Evolutionary conservation across 2,888 invertebrate genomes (phyloP), one percentile per base, ranked within the genome.

Genomic region (Nycteola revayana): DNA sequence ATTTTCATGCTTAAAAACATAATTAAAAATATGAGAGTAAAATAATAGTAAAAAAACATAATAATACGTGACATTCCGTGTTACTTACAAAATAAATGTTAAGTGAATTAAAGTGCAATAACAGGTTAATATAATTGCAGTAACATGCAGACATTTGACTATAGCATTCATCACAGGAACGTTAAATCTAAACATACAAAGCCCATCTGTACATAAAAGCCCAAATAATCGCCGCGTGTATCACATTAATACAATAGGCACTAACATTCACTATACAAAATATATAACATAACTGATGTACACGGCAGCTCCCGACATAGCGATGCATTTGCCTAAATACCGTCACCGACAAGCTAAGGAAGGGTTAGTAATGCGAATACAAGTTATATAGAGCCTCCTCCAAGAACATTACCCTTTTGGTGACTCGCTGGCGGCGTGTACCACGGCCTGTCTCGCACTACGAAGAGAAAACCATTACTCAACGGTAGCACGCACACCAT

Each of bases 371-470:
- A 66, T 57, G 75, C 75, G 66, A 64, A 63, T 71, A 64, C 65
- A 65, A 56, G 63, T 73, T 74, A 76, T 62, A 71, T 63, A 69
- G 70, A 69, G 71, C 66, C 66, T 68, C 67, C 68, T 66, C 68
- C 65, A 61, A 68, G 49, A 77, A 85, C 82, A 64, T 88, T 88
- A 87, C 87, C 88, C 86, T 81, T 80, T 59, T 82, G 85, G 71
- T 88, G 88, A 56, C 79, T 83, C 65, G 81, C 57, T 56, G 87
- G 87, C 77, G 75, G 75, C 75, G 64, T 78, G 75, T 82, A 83
- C 71, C 66, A 63, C 70, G 75, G 74, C 66, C 77, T 75, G 75
- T 67, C 77, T 71, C 74, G 66, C 60, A 66, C 87, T 88, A 88
- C 75, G 21, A 83, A 87, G 79, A 88, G 68, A 84, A 87, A 86